These are phyloP conservation scores for Acromyrmex heyeri DNA, from an alignment of 1,140 invertebrate genomes.

Conservation along the genomic window DNA sequence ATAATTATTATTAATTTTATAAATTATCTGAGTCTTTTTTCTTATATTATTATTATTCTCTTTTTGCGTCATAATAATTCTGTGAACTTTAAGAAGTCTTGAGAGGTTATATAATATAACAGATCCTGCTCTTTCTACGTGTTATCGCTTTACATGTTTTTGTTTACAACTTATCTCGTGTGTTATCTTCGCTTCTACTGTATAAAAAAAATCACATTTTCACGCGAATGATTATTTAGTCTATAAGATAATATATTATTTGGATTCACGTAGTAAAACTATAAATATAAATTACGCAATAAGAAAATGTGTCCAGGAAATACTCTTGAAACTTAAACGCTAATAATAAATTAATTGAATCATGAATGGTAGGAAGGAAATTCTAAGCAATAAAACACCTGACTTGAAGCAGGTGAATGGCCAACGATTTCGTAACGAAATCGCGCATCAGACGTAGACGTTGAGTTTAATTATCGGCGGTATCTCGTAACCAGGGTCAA, in stretches of 20 bases:
- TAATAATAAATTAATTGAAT: neutral
- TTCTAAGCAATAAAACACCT: neutral
- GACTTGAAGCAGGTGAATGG: neutral
- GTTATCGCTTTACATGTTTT: neutral
- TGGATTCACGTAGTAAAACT: neutral
- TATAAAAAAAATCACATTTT: neutral
- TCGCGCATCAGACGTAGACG: too few relatives aligned
- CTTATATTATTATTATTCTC: neutral
- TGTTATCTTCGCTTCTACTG: conserved; percentile 1
- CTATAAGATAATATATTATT: conserved; percentile 28
- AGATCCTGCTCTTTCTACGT: neutral
- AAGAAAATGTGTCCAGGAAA: neutral
- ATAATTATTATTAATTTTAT: too few relatives aligned
- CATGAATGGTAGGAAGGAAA: neutral
- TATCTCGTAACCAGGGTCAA: neutral
- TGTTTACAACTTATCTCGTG: conserved; percentile 3
- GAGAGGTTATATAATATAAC: conserved; percentile 4
- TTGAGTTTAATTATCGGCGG: too few relatives aligned
- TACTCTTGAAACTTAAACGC: neutral
- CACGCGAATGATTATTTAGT: neutral
- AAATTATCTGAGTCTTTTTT: too few relatives aligned
- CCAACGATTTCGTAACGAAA: neutral
- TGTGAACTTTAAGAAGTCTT: conserved; percentile 1
- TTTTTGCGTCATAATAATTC: neutral
- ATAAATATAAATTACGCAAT: neutral